Evolutionary conservation across 2,888 invertebrate species (phyloP).

Genomic region (Tuta absoluta): DNA sequence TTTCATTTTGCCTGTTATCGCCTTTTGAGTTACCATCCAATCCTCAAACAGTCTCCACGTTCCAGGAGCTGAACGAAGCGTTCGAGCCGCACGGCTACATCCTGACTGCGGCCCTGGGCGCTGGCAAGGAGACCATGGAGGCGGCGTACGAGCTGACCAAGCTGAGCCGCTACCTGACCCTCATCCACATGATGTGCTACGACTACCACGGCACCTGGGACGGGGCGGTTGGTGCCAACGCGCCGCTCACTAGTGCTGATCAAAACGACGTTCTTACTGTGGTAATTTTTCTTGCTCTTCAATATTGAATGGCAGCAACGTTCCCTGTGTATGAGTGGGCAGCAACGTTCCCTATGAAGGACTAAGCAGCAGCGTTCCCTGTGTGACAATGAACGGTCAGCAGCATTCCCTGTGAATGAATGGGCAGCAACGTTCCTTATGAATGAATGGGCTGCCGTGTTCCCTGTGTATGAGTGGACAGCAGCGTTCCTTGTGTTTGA

Average conservation of each 20-base stretch:
- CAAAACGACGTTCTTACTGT: slow-evolving; percentile 83
- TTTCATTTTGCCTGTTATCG: too few species aligned
- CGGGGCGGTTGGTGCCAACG: slow-evolving; percentile 86
- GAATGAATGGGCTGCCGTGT: too few species aligned
- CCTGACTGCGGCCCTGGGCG: slow-evolving; percentile 91
- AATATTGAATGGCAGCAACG: neutral
- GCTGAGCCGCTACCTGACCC: slow-evolving; percentile 85
- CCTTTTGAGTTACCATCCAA: too few species aligned
- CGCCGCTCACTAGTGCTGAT: slow-evolving; percentile 83
- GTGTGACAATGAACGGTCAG: too few species aligned
- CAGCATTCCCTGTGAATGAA: too few species aligned
- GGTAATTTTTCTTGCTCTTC: slow-evolving; percentile 75
- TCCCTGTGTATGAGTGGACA: too few species aligned
- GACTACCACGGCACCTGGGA: slow-evolving; percentile 95
- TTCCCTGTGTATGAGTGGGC: too few species aligned
- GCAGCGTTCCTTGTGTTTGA: too few species aligned
- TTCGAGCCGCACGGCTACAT: slow-evolving; percentile 85
- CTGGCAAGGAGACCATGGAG: slow-evolving; percentile 88
- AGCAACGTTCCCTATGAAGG: too few species aligned
- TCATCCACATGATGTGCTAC: slow-evolving; percentile 93
- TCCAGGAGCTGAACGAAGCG: slow-evolving; percentile 86
- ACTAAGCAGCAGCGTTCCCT: too few species aligned
- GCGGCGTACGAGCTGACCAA: slow-evolving; percentile 88
- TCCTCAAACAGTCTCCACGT: slow-evolving; percentile 21
- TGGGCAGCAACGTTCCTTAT: too few species aligned